Base-by-base conservation (phyloP, 2,888 invertebrate genomes). In the Drosophila colorata region DNA sequence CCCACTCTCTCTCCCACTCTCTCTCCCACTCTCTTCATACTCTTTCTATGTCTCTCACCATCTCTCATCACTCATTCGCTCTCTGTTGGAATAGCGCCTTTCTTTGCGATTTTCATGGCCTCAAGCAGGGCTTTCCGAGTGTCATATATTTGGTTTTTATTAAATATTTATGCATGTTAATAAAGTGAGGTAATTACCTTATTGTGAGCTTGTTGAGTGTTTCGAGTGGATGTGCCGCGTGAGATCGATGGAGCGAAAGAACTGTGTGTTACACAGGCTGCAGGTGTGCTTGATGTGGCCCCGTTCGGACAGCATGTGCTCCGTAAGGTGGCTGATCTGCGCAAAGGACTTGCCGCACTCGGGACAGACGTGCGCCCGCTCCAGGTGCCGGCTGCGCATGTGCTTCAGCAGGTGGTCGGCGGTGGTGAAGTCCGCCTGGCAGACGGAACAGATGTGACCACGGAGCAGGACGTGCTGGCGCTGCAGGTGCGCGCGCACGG, bases 371-470 rank as follows among this genome's bases (percentile, higher is more conserved):
- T 76, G 57, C 0, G 66, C 57, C 4, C 58, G 67, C 4, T 65
- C 49, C 11, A 59, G 31, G 20, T 83, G 83, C 18, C 38, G 59
- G 38, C 83, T 85, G 0, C 71, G 51, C 11, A 46, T 47, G 25
- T 83, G 83, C 52, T 83, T 83, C 13, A 52, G 51, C 18, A 83
- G 51, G 44, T 83, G 83, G 67, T 83, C 83, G 16, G 82, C 74
- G 6, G 88, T 87, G 33, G 83, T 79, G n/a, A 85, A 83, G 23
- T 83, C 83, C n/a, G 74, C 63, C 33, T 66, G 57, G 41, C 83
- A 83, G 2, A 56, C 38, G 0, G 7, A 0, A 18, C 83, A 83
- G 6, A 70, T 49, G 48, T 85, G 86, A 2, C 51, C 48, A 14
- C 88, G 85, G 14, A 83, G 33, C 9, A 83, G 66, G 0, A 87